These are phyloP conservation scores for Acridotheres tristis DNA, from an alignment of 2,797 vertebrate species.

Conservation along the genomic window DNA sequence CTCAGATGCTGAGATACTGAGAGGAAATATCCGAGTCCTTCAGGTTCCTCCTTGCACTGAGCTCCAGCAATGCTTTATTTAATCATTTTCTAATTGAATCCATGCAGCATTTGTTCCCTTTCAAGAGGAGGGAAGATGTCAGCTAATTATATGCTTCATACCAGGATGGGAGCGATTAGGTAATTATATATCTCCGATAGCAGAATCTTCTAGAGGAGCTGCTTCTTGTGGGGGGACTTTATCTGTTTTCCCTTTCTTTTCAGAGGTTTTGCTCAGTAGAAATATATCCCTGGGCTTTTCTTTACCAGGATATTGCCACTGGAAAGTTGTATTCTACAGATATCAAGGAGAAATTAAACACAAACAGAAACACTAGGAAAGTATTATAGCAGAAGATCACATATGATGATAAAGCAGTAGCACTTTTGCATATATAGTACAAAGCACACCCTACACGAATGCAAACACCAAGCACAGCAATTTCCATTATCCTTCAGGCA, in stretches of 20 bases:
- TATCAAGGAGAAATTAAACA: conserved; percentile 4
- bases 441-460: neutral
- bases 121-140: neutral
- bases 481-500: conserved; percentile 29
- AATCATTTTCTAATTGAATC: conserved; percentile 9
- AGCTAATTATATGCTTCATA: neutral
- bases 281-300: neutral
- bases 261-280: neutral
- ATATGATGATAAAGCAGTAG: conserved; percentile 22
- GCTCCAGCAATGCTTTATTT: neutral
- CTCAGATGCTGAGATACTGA: neutral
- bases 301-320: neutral
- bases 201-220: neutral
- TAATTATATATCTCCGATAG: neutral
- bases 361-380: neutral
- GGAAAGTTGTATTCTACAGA: neutral
- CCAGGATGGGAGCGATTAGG: conserved; percentile 2
- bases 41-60: neutral
- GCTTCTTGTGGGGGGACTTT: neutral
- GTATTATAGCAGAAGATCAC: neutral
- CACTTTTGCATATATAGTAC: neutral
- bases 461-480: conserved; percentile 15
- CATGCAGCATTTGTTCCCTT: neutral
- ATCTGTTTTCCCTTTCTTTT: neutral
- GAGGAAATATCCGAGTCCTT: neutral